Evolutionary conservation across 2,888 invertebrate genomes (phyloP).

Genomic region (Caradrina kadenii): DNA sequence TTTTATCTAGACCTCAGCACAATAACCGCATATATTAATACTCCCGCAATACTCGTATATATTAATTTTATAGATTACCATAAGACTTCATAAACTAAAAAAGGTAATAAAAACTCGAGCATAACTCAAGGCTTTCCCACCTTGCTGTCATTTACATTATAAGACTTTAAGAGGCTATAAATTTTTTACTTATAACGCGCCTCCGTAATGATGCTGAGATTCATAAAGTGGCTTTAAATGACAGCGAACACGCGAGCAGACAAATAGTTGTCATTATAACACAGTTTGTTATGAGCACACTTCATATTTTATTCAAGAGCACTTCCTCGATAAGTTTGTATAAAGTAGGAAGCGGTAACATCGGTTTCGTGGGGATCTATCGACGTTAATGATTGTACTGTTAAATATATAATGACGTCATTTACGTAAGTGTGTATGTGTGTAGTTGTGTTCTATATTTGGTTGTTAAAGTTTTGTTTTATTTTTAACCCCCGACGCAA

Average conservation of each 20-base stretch:
- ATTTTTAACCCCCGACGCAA: too few relatives aligned
- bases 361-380: constrained; percentile 37
- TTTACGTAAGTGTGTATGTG: constrained; percentile 6
- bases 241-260: constrained; percentile 66
- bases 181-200: constrained; percentile 53
- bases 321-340: constrained; percentile 44
- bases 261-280: constrained; percentile 61
- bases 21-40: too few relatives aligned
- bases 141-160: constrained; percentile 46
- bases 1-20: constrained; percentile 49
- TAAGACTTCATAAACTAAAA: constrained; percentile 53
- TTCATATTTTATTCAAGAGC: constrained; percentile 58
- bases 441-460: background rate
- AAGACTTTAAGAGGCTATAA: constrained; percentile 48
- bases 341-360: constrained; percentile 41
- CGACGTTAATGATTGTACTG: constrained; percentile 29
- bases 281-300: constrained; percentile 53
- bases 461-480: background rate
- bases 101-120: constrained; percentile 50
- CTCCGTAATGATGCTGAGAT: constrained; percentile 52
- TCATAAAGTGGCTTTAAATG: constrained; percentile 64
- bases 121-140: constrained; percentile 49
- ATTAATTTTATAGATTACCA: constrained; percentile 57
- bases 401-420: constrained; percentile 42
- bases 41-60: constrained; percentile 45